A percentile compares a stretch with the other conserved stretches of the same genome.
These are phyloP conservation scores for Tetragonisca angustula DNA, from an alignment of 2,888 invertebrate species.

Conservation along the genomic window DNA sequence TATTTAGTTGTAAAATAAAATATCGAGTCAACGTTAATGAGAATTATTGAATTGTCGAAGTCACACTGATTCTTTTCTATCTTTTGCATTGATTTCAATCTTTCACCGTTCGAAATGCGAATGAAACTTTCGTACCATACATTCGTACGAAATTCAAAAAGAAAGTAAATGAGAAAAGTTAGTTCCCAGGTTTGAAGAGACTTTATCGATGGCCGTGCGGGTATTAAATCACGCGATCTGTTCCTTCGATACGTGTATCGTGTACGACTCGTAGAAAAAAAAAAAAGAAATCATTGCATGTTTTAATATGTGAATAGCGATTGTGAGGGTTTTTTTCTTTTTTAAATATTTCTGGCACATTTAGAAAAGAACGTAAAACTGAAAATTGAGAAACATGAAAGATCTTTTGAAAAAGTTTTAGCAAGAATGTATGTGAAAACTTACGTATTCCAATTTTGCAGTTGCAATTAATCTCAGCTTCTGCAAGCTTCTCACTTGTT, in stretches of 20 bases:
- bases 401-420: neutral
- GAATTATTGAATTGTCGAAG: too few species aligned
- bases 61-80: neutral
- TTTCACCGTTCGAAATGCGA: neutral
- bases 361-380: too few species aligned
- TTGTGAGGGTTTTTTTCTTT: constrained; percentile 5
- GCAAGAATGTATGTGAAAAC: neutral
- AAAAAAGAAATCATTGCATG: neutral
- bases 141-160: neutral
- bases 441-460: neutral
- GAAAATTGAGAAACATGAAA: neutral
- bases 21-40: too few species aligned
- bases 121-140: neutral
- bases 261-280: neutral
- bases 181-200: neutral
- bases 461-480: too few species aligned
- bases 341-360: neutral
- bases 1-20: too few species aligned
- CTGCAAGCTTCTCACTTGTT: too few species aligned
- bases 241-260: neutral
- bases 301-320: neutral
- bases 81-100: neutral
- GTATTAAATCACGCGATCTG: neutral
- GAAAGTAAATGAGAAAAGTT: neutral
- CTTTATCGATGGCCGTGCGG: neutral